These are phyloP conservation scores for Talpa occidentalis DNA, from an alignment of 2,113 vertebrate species.

Conservation along the genomic window DNA sequence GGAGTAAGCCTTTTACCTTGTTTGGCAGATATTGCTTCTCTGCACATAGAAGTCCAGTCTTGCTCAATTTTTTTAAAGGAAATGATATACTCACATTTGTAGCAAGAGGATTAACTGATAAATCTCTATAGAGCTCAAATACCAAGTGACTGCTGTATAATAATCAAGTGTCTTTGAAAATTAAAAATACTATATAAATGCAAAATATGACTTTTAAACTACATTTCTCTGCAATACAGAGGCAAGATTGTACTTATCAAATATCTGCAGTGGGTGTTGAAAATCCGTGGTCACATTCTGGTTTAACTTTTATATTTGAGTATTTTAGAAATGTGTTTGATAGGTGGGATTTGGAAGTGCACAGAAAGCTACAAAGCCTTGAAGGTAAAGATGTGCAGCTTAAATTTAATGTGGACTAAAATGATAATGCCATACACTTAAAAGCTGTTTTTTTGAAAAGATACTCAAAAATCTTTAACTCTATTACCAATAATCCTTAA, in stretches of 20 bases:
- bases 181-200: slow-evolving; percentile 40
- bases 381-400: slow-evolving; percentile 58
- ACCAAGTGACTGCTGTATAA: neutral
- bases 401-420: slow-evolving; percentile 72
- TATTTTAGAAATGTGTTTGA: slow-evolving; percentile 67
- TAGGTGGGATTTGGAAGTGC: slow-evolving; percentile 64
- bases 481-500: slow-evolving; percentile 49
- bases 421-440: slow-evolving; percentile 62
- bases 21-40: neutral
- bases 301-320: slow-evolving; percentile 62
- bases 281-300: slow-evolving; percentile 46
- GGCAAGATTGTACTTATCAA: slow-evolving; percentile 47
- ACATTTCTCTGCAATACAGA: neutral
- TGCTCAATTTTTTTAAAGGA: slow-evolving; percentile 29
- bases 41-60: neutral
- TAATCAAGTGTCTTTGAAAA: slow-evolving; percentile 51
- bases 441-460: slow-evolving; percentile 61
- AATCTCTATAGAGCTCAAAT: neutral
- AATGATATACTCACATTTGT: slow-evolving; percentile 41
- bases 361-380: slow-evolving; percentile 52
- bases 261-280: slow-evolving; percentile 17
- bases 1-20: neutral
- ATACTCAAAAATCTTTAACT: slow-evolving; percentile 39
- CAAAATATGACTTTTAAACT: slow-evolving; percentile 59
- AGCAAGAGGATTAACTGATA: slow-evolving; percentile 22